These are phyloP conservation scores for Somateria mollissima DNA, from an alignment of 2,797 vertebrate genomes.

Conservation along the genomic window DNA sequence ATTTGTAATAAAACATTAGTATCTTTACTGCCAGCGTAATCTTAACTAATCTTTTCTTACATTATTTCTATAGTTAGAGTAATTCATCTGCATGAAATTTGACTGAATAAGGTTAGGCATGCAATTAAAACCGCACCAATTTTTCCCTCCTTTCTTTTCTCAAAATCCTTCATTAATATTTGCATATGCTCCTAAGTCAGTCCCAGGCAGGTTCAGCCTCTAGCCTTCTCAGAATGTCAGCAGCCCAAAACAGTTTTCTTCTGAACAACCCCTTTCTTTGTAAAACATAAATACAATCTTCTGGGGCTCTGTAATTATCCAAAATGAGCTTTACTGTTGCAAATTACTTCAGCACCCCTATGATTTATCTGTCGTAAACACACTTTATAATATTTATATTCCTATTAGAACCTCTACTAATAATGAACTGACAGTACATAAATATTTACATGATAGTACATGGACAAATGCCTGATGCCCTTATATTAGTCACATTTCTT, in stretches of 20 bases:
- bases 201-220: slow-evolving; percentile 51
- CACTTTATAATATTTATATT: slow-evolving; percentile 76
- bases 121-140: background rate
- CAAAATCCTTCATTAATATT: slow-evolving; percentile 52
- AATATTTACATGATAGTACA: slow-evolving; percentile 71
- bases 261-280: slow-evolving; percentile 71
- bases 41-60: slow-evolving; percentile 77
- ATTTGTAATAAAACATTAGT: slow-evolving; percentile 71
- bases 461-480: slow-evolving; percentile 53
- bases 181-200: slow-evolving; percentile 47
- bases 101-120: slow-evolving; percentile 64
- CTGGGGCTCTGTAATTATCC: slow-evolving; percentile 78
- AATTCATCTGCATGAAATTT: slow-evolving; percentile 68
- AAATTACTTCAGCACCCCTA: slow-evolving; percentile 75
- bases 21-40: slow-evolving; percentile 72
- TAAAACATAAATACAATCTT: slow-evolving; percentile 75
- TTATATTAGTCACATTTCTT: slow-evolving; percentile 51
- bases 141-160: slow-evolving; percentile 40
- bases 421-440: slow-evolving; percentile 63
- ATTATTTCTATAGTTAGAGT: slow-evolving; percentile 70
- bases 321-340: slow-evolving; percentile 75
- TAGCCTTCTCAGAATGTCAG: slow-evolving; percentile 62
- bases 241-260: slow-evolving; percentile 62
- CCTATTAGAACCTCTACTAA: slow-evolving; percentile 71
- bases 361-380: slow-evolving; percentile 79